A percentile compares a stretch with the other conserved stretches of the same genome.
Evolutionary conservation across 1,140 invertebrate species (phyloP).

Genomic region (Hyposmocoma kahamanoa): DNA sequence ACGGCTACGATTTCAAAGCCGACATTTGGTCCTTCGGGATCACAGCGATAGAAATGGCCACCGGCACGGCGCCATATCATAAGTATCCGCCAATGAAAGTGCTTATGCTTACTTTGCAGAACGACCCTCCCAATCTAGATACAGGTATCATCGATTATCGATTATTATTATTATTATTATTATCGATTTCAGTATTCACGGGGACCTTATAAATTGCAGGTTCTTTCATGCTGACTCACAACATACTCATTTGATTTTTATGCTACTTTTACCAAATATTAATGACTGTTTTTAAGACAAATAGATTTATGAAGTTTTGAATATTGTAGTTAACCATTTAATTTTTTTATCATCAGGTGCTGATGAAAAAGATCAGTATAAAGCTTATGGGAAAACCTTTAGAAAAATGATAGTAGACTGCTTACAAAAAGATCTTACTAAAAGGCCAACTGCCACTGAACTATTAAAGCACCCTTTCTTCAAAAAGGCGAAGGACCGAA

Average conservation of each 20-base stretch:
- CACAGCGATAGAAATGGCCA: constrained; percentile 98
- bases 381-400: constrained; percentile 97
- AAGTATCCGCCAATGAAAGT: constrained; percentile 99
- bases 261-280: too few relatives aligned
- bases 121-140: constrained; percentile 97
- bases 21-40: constrained; percentile 99
- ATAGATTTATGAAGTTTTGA: too few relatives aligned
- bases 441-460: constrained; percentile 95
- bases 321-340: too few relatives aligned
- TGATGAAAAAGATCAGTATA: constrained; percentile 98
- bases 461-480: constrained; percentile 99
- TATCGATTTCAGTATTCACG: too few relatives aligned
- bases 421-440: constrained; percentile 94
- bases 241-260: too few relatives aligned
- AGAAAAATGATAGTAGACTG: constrained; percentile 96
- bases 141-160: too few relatives aligned
- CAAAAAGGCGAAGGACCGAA: constrained; percentile 98
- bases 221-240: too few relatives aligned
- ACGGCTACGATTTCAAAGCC: constrained; percentile 99
- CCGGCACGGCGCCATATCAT: constrained; percentile 98
- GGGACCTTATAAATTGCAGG: too few relatives aligned
- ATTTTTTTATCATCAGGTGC: constrained; percentile 74
- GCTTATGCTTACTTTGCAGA: constrained; percentile 97
- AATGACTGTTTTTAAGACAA: too few relatives aligned
- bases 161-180: too few relatives aligned